Base-by-base conservation (phyloP, 2,888 invertebrate species). In the Agonum fuliginosum region DNA sequence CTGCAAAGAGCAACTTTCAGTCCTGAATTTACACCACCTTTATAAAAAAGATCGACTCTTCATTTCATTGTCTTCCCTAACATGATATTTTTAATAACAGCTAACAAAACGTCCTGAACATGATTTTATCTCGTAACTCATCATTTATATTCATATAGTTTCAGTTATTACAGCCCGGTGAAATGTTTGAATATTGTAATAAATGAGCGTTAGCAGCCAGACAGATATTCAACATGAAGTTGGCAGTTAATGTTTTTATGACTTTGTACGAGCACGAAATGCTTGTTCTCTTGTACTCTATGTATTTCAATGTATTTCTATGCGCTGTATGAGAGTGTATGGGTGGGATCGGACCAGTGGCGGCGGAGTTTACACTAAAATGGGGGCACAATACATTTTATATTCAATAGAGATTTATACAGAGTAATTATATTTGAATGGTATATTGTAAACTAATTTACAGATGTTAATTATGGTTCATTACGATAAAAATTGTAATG, bases 141-240 rank as follows among this genome's bases (percentile, higher is more conserved):
- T 51, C 67, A 75, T 75, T 75, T 75, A 67, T 75, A 75, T 75
- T 75, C 67, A 75, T 75, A 67, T 75, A 67, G 67, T 75, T 75
- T 20, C 27, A 67, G 67, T 67, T 67, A 75, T 67, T 75, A 75
- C 20, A 22, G 37, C 27, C 22, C 51, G 30, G 22, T 67, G 75
- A 75, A 75, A 67, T 75, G 75, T 75, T 75, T 75, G 75, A 75
- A 75, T 75, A 67, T 67, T 67, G 67, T 75, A 75, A 75, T 75
- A 67, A 75, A 75, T 51, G 75, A 67, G 30, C 34, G 6, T 46
- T 48, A 67, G 30, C 34, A 22, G 8, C 30, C 75, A 51, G 51
- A 67, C 37, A 65, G 48, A 75, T 67, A 67, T 75, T 75, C 19
- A 46, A 34, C 67, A 48, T 75, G 74, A 30, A 54, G 8, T 17